Evolutionary conservation across 2,797 vertebrate genomes (phyloP), one percentile per base, ranked within the genome.

Genomic region (Sebastes glaucus): DNA sequence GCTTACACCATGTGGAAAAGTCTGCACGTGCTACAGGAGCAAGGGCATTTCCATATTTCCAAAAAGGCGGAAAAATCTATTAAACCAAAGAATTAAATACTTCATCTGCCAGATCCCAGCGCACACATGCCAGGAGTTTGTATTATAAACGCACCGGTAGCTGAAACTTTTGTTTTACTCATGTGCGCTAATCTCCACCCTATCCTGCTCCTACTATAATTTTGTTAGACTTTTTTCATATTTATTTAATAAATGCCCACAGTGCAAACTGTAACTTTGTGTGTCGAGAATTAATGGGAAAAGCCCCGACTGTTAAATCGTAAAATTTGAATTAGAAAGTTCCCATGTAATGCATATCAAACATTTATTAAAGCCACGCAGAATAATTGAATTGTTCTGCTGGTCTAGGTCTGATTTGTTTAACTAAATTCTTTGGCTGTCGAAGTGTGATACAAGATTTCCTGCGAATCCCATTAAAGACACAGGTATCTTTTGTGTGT

Each of bases 301-400:
- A 97, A 90, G 95, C 96, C 95, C 94, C 84, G 94, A 96, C 96
- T 96, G 96, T 97, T 97, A 97, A 97, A 97, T 97, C 95, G 96
- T 97, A 97, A 97, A 97, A 97, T 97, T 96, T 96, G 96, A 97
- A 97, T 97, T 96, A 97, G 89, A 87, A 91, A 87, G 85, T 92
- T 95, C 92, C 96, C 96, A 95, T 97, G 96, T 97, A 97, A 97
- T 96, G 96, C 96, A 96, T 95, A 95, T 95, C 96, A 96, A 97
- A 96, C 96, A 97, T 97, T 97, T 97, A 98, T 97, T 97, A 97
- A 97, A 97, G 96, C 96, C 90, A 90, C 81, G 93, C 95, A 93
- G 96, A 97, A 97, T 98, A 98, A 98, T 97, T 98, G 96, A 99
- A 98, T 98, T 98, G 97, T 98, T 97, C 96, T 96, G 96, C 96